Evolutionary conservation across 2,888 invertebrate species (phyloP), one percentile per base, ranked within the genome.

Genomic region (Himalopsyche tibetana): DNA sequence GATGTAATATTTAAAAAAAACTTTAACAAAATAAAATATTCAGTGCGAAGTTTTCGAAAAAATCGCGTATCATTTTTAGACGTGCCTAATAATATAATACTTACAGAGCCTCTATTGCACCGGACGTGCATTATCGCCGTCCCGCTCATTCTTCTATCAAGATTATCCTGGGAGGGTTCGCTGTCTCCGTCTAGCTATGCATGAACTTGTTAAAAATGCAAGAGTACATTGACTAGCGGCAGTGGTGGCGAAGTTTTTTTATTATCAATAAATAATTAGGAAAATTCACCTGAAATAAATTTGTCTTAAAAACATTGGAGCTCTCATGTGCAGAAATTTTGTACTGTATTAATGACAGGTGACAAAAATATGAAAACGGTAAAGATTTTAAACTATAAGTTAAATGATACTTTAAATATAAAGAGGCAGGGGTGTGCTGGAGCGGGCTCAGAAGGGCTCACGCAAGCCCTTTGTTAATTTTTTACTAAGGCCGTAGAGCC

Each of bases 101-200:
- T 42, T 0, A 63, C 63, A 19, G 19, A 11, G 19, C 63, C 19
- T 63, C 80, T 38, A 80, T 38, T 85, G 86, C 86, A 86, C 84
- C 86, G 84, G 90, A 90, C 90, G 90, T 91, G 91, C 91, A 91
- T 91, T 91, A 91, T 91, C 91, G 90, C 90, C 90, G 90, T 90
- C 88, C 89, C 89, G 88, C 89, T 89, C 89, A 87, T 89, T 85
- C 90, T 89, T 90, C 89, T 89, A 90, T 89, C 88, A 85, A 19
- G 56, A 85, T 87, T 88, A 89, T 89, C 91, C 90, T 91, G 91
- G 91, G 91, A 91, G 91, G 91, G 91, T 91, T 91, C 11, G 79
- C 28, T 55, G 36, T 85, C 84, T 63, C 84, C 74, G 55, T 84
- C 82, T 11, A 51, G 28, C 85, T 28, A 19, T 55, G 55, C 85